phyloP scores from a whole-genome alignment of 2,797 vertebrate genomes.

The Acanthornis magna region DNA sequence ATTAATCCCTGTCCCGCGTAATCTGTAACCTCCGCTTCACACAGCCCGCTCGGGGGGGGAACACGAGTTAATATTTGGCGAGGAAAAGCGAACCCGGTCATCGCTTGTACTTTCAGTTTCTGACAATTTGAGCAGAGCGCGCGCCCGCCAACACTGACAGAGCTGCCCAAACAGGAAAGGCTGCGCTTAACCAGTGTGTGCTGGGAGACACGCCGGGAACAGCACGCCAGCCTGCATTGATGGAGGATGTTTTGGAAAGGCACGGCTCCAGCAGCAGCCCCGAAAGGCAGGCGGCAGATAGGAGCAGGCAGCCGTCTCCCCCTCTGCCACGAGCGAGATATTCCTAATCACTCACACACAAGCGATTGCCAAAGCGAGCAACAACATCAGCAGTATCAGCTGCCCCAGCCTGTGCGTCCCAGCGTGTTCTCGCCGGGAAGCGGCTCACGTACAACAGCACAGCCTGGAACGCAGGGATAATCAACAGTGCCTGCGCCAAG shows the following conservation, averaged over 20 bases:
- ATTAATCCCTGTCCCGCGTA: not conserved
- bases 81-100: not conserved
- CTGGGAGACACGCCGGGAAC: conserved; percentile 18
- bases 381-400: not conserved
- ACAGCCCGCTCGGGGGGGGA: not conserved
- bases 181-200: not conserved
- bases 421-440: not conserved
- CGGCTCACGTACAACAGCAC: not conserved
- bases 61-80: not conserved
- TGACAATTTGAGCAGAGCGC: conserved; percentile 3
- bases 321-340: not conserved
- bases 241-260: conserved; percentile 33
- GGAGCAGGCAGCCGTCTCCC: not conserved
- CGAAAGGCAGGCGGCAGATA: not conserved
- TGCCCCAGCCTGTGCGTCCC: not conserved
- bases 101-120: conserved; percentile 50
- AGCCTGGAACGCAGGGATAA: not conserved
- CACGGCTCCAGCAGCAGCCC: not conserved
- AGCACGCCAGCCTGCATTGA: not conserved
- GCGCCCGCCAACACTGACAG: conserved; percentile 33
- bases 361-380: not conserved
- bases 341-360: not conserved
- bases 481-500: not conserved
- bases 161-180: conserved; percentile 62
- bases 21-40: not conserved